Conservation (phyloP, 2,113 vertebrate genomes). For the Semnornis frantzii region DNA sequence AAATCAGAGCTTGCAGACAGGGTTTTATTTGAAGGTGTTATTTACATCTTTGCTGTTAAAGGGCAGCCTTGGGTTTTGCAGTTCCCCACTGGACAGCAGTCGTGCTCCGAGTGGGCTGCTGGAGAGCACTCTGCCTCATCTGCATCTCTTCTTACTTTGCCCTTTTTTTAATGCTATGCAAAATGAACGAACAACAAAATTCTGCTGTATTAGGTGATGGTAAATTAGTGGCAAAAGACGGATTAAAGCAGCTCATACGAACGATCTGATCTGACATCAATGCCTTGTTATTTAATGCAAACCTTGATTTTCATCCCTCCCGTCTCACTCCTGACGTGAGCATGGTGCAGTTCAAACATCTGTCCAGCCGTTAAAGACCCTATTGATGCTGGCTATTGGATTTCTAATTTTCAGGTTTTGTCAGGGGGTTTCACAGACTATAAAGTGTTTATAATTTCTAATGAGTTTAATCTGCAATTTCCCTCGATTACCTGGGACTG, state of each 20-base stretch:
- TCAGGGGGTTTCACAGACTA: slow-evolving; percentile 48
- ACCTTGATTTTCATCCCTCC: slow-evolving; percentile 69
- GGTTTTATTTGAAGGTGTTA: slow-evolving; percentile 22
- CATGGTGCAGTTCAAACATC: slow-evolving; percentile 68
- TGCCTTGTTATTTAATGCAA: slow-evolving; percentile 67
- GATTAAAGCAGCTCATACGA: slow-evolving; percentile 37
- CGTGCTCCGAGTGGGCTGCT: not conserved
- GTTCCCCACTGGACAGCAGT: not conserved
- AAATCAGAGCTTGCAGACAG: slow-evolving; percentile 48
- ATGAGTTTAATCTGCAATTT: slow-evolving; percentile 59
- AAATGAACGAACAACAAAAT: slow-evolving; percentile 10
- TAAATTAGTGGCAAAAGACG: slow-evolving; percentile 12
- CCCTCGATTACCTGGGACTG: slow-evolving; percentile 37
- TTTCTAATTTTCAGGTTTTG: slow-evolving; percentile 74
- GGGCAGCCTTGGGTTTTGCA: not conserved
- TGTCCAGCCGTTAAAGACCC: slow-evolving; percentile 66
- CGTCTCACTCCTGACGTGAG: slow-evolving; percentile 63
- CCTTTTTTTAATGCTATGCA: not conserved
- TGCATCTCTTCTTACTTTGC: not conserved
- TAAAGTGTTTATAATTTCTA: slow-evolving; percentile 62
- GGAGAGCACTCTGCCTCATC: not conserved
- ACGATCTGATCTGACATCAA: slow-evolving; percentile 30
- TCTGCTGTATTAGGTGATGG: not conserved
- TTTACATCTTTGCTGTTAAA: slow-evolving; percentile 1
- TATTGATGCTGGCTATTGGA: slow-evolving; percentile 62